Base-by-base conservation (phyloP, 2,797 vertebrate genomes). In the Spizella passerina region DNA sequence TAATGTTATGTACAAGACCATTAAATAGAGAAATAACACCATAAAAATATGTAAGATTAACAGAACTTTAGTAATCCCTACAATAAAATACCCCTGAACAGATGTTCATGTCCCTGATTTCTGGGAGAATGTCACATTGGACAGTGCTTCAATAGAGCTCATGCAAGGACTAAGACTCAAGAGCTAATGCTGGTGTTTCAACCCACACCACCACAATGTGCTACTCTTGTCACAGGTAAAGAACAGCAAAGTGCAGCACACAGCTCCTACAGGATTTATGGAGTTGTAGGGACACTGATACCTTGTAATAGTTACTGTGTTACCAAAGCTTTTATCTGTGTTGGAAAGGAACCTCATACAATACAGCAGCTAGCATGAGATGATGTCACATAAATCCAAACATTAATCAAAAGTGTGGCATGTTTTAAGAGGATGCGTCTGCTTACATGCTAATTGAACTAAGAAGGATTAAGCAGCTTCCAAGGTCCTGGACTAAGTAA, bases 1-100 rank as follows among this genome's bases (percentile, higher is more conserved):
- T 50, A 30, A 30, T 23, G 19, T 36, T 52, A 73, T 0, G 0
- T 6, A 63, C 18, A 56, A 83, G 34, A 53, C 6, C 4, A 52
- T 41, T 61, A 81, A 57, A 78, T 10, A 87, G 26, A 91, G 65
- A 81, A 61, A 79, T 17, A 39, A 1, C 6, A 61, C 9, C 1
- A 1, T 41, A 72, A 73, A 82, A 63, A 64, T 22, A 38, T 2
- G 12, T 57, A 76, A 78, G 1, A 75, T 52, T 43, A 82, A 43
- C 29, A 82, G 13, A 55, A 23, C 39, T 82, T 27, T 10, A 50
- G 39, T 72, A 86, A 63, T 55, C 23, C 10, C 36, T 84, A 34
- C 41, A 95, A 90, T 92, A 94, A 95, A 93, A 6, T 7, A 77
- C 3, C 41, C 20, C 39, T 77, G 30, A 88, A 59, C 18, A 61